Evolutionary conservation across 2,888 invertebrate species (phyloP).

Genomic region (Colletes collaris): DNA sequence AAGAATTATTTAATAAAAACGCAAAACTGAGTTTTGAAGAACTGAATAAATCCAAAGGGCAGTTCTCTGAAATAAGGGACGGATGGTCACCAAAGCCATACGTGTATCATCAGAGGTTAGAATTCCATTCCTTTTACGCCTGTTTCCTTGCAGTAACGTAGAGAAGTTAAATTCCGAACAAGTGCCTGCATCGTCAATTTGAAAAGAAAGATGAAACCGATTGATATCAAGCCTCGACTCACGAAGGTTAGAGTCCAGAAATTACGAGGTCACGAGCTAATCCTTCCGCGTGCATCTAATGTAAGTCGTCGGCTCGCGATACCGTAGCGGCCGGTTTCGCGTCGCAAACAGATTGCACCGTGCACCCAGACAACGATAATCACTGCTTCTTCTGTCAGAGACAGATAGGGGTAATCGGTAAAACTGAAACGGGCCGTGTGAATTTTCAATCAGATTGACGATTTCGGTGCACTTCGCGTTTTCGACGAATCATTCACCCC

Average conservation of each 20-base stretch:
- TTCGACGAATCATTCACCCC: constrained; percentile 17
- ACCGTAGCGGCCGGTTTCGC: constrained; percentile 61
- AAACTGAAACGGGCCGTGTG: constrained; percentile 77
- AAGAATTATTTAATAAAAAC: too few species aligned
- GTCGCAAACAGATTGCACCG: constrained; percentile 72
- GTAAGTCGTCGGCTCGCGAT: constrained; percentile 66
- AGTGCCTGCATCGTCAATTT: constrained; percentile 43
- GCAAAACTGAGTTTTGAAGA: too few species aligned
- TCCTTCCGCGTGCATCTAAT: constrained; percentile 67
- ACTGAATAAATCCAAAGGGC: too few species aligned
- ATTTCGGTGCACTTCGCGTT: background rate
- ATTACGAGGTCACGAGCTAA: constrained; percentile 69
- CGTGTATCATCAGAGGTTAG: background rate
- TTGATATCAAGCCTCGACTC: constrained; percentile 50
- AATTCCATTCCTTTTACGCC: background rate
- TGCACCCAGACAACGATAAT: constrained; percentile 72
- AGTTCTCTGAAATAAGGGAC: too few species aligned
- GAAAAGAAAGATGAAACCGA: constrained; percentile 42
- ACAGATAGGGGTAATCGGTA: constrained; percentile 76
- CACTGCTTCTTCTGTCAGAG: constrained; percentile 75
- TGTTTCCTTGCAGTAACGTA: background rate
- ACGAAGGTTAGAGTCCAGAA: constrained; percentile 60
- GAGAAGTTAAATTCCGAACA: constrained; percentile 32
- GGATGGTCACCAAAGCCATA: too few species aligned
- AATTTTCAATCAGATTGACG: constrained; percentile 73